These are phyloP conservation scores for Pseudomyrmex flavicornis DNA, from an alignment of 1,140 invertebrate species.

Conservation along the genomic window DNA sequence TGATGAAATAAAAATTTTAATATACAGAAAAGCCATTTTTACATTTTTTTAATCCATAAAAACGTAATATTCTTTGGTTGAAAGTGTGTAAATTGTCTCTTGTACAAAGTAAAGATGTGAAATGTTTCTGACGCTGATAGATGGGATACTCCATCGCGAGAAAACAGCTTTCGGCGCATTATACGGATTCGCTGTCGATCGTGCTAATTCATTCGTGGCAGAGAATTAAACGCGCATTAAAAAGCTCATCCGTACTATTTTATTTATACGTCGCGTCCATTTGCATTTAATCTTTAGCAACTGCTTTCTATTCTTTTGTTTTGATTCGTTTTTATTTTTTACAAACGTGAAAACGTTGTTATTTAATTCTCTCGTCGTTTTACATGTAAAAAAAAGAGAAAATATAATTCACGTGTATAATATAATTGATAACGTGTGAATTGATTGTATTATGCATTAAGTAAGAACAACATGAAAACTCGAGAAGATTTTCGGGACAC, in stretches of 20 bases:
- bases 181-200: constrained; percentile 7
- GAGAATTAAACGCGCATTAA: constrained; percentile 22
- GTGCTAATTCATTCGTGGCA: constrained; percentile 15
- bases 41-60: too few relatives aligned
- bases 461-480: too few relatives aligned
- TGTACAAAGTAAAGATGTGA: background rate
- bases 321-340: background rate
- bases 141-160: background rate
- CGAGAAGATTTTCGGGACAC: too few relatives aligned
- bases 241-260: constrained; percentile 3
- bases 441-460: background rate
- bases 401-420: background rate
- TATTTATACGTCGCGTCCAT: background rate
- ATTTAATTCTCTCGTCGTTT: background rate
- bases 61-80: too few relatives aligned
- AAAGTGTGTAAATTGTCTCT: too few relatives aligned
- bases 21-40: background rate
- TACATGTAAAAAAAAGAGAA: background rate
- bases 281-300: constrained; percentile 23
- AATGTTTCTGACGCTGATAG: constrained; percentile 20
- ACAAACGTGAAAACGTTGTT: background rate
- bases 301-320: background rate
- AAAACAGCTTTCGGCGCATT: background rate
- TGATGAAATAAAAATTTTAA: constrained; percentile 10
- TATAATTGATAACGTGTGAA: background rate